Evolutionary conservation across 2,797 vertebrate species (phyloP), one percentile per base, ranked within the genome.

Genomic region (Diceros bicornis): DNA sequence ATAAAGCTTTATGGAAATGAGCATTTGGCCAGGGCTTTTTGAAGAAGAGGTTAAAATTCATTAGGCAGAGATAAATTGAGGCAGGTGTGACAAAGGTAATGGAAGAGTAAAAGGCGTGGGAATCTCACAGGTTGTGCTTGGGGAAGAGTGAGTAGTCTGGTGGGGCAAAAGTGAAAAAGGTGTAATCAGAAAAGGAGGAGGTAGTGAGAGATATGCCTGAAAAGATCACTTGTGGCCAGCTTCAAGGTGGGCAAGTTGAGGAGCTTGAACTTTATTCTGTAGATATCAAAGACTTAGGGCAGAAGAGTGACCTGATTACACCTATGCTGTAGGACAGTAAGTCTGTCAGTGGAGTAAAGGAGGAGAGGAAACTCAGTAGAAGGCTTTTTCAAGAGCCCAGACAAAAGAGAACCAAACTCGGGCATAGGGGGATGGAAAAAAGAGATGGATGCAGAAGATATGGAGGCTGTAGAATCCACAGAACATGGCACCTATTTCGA

Each of bases 1-100:
- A 88, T 64, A 66, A 93, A 91, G 62, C 34, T 85, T 86, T 59
- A 88, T 61, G 27, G 66, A 95, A 77, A 86, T 87, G 74, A 84
- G 29, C 18, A 9, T 83, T 85, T 89, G 78, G 34, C 29, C 57
- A 72, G 52, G 71, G 41, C n/a, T 93, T 91, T 95, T 91, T 95
- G 79, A 96, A 94, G n/a, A 71, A 81, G 81, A 93, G n/a, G 11
- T 83, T 84, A 79, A 88, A 78, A 59, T 61, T 83, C 44, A 4
- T 79, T 66, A 68, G 74, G 29, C 72, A 91, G 50, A 88, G 82
- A 81, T 50, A 11, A 93, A 61, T 11, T 71, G 44, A 74, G 75
- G 62, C 72, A 95, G 41, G 8, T 89, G 17, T 79, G 52, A 57
- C n/a, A 57, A 29, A 96, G 71, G 29, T 61, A 23, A 47, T 41